Base-by-base conservation (phyloP, 2,797 vertebrate species). In the Pygocentrus nattereri region DNA sequence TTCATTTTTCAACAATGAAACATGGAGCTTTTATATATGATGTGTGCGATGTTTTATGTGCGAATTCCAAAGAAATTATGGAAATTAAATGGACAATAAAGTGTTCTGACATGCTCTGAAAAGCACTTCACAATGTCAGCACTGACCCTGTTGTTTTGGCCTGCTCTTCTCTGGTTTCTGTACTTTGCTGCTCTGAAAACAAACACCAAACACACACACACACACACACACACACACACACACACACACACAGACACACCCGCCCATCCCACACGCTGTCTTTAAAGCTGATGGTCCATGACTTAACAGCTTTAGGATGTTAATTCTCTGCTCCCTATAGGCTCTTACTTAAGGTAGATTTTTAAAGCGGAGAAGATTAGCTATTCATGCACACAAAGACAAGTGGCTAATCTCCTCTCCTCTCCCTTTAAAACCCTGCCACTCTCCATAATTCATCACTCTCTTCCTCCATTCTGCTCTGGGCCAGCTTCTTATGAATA, bases 361-460 rank as follows among this genome's bases (percentile, higher is more conserved):
- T 88, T 89, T 87, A 92, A 90, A 89, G 81, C 85, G 87, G 85
- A 76, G 85, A 81, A 82, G 90, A 92, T 91, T 85, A 92, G 87
- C 88, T 88, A 91, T 93, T 93, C 92, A 93, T 90, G 88, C 87
- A 79, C 87, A 90, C 87, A 90, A 91, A 94, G 89, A 89, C 90
- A 90, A 90, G 88, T 89, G 87, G 87, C 89, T 90, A 89, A 90
- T 84, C 78, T 82, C 75, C 50, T 75, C 68, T 84, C 87, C 76
- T 72, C 77, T 82, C 56, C 80, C 77, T 82, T 75, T 67, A 83
- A 78, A 87, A 85, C 83, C 62, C 80, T 87, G 85, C 74, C 82
- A 82, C 78, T 78, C 83, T 92, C 85, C 88, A 91, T 92, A 90
- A 92, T 93, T 92, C 88, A 92, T 88, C 79, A 86, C 84, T 82